phyloP scores from a whole-genome alignment of 1,140 invertebrate species.

The Batillaria attramentaria region DNA sequence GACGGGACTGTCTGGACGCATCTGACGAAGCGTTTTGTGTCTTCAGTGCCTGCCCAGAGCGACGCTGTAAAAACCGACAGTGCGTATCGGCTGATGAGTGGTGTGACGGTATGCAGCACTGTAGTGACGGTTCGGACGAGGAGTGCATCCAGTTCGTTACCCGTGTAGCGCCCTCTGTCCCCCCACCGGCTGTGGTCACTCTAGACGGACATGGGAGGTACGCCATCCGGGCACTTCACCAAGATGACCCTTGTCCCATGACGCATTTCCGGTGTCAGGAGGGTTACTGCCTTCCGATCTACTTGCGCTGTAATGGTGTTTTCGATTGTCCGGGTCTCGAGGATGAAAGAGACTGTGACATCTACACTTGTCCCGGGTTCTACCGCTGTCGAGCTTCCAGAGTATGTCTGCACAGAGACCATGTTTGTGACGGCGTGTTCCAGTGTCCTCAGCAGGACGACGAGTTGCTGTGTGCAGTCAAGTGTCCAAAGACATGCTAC shows the following conservation, averaged over 20 bases:
- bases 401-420: conserved; percentile 18
- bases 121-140: conserved; percentile 15
- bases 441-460: conserved; percentile 37
- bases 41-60: too few species aligned
- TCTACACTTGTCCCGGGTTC: conserved; percentile 10
- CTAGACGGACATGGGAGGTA: neutral
- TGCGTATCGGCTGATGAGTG: neutral
- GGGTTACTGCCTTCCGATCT: conserved; percentile 21
- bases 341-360: conserved; percentile 23
- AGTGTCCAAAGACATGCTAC: too few species aligned
- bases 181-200: neutral
- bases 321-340: conserved; percentile 6
- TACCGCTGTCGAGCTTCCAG: conserved; percentile 26
- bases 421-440: conserved; percentile 30
- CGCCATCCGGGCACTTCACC: neutral
- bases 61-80: too few species aligned
- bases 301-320: conserved; percentile 32
- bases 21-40: too few species aligned
- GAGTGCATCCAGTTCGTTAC: too few species aligned
- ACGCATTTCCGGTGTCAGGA: neutral
- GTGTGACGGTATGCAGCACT: neutral
- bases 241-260: neutral
- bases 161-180: neutral
- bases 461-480: too few species aligned
- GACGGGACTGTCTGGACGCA: too few species aligned